These are phyloP conservation scores for Lymantria dispar DNA, from an alignment of 2,888 invertebrate genomes.

Conservation along the genomic window DNA sequence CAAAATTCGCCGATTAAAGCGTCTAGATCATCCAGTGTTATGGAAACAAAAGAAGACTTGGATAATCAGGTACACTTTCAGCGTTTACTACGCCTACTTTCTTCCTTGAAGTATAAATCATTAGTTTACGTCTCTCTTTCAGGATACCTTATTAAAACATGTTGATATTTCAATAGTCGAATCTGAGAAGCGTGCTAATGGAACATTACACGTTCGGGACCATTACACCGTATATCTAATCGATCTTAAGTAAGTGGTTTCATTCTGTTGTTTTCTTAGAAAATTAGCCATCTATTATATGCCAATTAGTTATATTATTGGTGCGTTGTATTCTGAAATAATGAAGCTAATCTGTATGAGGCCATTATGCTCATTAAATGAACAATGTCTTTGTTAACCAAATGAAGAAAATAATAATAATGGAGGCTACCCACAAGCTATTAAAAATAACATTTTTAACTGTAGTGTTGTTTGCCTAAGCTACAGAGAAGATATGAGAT, in stretches of 20 bases:
- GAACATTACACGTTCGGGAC: conserved; percentile 88
- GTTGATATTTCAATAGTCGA: conserved; percentile 89
- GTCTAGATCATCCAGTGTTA: conserved; percentile 52
- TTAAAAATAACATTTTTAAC: no score
- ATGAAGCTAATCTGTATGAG: no score
- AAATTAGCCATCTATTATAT: conserved; percentile 39
- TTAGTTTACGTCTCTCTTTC: conserved; percentile 39
- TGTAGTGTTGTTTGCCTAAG: no score
- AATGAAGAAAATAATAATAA: no score
- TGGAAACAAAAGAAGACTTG: conserved; percentile 65
- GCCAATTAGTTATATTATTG: conserved; percentile 28
- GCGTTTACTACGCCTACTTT: conserved; percentile 59
- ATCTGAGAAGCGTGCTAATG: conserved; percentile 89
- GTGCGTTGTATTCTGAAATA: no score
- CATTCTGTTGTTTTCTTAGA: conserved; percentile 45
- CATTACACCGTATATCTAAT: conserved; percentile 90
- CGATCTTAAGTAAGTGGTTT: conserved; percentile 86
- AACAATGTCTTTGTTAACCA: no score
- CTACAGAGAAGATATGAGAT: no score
- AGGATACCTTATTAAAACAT: conserved; percentile 87
- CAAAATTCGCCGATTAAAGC: conserved; percentile 59
- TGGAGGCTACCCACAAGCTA: no score
- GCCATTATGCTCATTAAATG: no score
- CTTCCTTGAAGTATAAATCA: conserved; percentile 16
- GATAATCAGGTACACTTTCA: conserved; percentile 57